phyloP scores from a whole-genome alignment of 2,113 vertebrate species.

The Antidorcas marsupialis region DNA sequence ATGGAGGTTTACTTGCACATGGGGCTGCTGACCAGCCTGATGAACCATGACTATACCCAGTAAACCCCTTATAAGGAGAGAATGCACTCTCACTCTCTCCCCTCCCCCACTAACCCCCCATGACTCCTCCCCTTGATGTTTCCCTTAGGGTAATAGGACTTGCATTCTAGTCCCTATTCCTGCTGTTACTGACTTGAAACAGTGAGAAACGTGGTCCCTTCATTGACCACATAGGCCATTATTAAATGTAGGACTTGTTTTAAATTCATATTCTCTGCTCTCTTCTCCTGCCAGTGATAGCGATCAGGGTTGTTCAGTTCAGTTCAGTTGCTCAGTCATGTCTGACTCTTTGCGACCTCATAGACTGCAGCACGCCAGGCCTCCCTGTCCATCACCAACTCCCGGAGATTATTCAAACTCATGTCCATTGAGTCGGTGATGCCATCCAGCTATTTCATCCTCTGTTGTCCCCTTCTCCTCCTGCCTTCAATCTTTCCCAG shows the following conservation, averaged over 20 bases:
- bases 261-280: neutral
- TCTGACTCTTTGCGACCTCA: neutral
- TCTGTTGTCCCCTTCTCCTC: neutral
- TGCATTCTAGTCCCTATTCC: neutral
- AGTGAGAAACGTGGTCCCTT: neutral
- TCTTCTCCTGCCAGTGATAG: neutral
- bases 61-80: neutral
- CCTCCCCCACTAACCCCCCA: fast-evolving
- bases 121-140: neutral
- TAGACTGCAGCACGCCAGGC: neutral
- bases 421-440: neutral
- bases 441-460: neutral
- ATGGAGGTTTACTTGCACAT: neutral
- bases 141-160: neutral
- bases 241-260: neutral
- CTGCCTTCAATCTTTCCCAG: neutral
- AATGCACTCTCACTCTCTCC: no score
- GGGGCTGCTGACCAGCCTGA: neutral
- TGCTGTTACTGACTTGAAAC: neutral
- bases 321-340: neutral
- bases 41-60: neutral
- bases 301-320: neutral
- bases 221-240: neutral
- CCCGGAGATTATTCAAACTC: neutral
- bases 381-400: neutral